Percentiles rank a stretch among this genome's conserved stretches.
phyloP scores from a whole-genome alignment of 2,797 vertebrate genomes.

The Harpagifer antarcticus region DNA sequence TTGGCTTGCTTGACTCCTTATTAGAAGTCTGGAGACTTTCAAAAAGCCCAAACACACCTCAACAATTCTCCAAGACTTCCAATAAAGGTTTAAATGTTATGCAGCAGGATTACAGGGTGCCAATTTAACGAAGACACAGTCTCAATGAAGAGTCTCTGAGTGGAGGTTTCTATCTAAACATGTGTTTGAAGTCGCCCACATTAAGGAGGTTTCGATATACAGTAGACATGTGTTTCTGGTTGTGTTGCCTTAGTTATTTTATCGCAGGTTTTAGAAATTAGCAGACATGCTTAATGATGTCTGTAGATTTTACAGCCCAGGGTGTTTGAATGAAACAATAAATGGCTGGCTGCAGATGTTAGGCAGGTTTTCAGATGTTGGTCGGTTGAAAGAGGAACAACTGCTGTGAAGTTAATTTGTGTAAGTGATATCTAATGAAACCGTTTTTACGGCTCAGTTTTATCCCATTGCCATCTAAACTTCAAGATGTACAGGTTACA shows the following conservation, averaged over 20 bases:
- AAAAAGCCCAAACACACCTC: slow-evolving; percentile 57
- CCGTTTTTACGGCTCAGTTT: slow-evolving; percentile 4
- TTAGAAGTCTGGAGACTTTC: slow-evolving; percentile 60
- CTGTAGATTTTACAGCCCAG: slow-evolving; percentile 63
- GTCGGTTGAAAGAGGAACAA: slow-evolving; percentile 31
- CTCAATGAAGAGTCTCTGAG: slow-evolving; percentile 26
- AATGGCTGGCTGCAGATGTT: slow-evolving; percentile 58
- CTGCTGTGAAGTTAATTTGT: slow-evolving; percentile 45
- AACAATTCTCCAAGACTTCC: slow-evolving; percentile 47
- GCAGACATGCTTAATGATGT: slow-evolving; percentile 70
- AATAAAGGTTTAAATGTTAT: slow-evolving; percentile 64
- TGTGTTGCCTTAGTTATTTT: slow-evolving; percentile 64
- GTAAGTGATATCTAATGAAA: slow-evolving; percentile 25
- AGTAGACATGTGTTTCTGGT: slow-evolving; percentile 70
- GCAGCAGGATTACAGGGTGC: slow-evolving; percentile 61
- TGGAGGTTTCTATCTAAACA: slow-evolving; percentile 52
- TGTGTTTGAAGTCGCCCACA: slow-evolving; percentile 47
- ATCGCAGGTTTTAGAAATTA: slow-evolving; percentile 76
- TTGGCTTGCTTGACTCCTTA: slow-evolving; percentile 36
- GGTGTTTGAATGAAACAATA: slow-evolving; percentile 61
- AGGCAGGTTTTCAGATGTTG: slow-evolving; percentile 44
- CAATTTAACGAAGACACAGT: slow-evolving; percentile 56
- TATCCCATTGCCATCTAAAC: not conserved
- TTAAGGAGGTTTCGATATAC: slow-evolving; percentile 34
- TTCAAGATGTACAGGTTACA: not conserved